A percentile compares a stretch with the other conserved stretches of the same genome.
phyloP scores from a whole-genome alignment of 2,888 invertebrate species.

The Amphipyra berbera region DNA sequence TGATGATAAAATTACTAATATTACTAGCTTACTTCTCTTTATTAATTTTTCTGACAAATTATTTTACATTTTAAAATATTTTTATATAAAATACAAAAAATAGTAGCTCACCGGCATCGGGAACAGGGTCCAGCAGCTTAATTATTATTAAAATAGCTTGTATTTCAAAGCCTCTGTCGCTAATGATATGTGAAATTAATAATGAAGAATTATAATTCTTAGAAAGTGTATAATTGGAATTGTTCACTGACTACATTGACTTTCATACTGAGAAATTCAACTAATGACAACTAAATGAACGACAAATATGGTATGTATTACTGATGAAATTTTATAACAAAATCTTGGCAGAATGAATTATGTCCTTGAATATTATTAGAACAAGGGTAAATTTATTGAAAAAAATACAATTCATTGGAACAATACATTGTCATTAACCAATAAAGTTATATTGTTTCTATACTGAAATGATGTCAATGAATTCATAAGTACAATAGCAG shows the following conservation, averaged over 20 bases:
- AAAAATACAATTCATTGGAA: conserved; percentile 3
- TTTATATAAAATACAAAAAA: too few relatives aligned
- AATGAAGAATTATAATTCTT: conserved; percentile 43
- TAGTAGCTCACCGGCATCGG: too few relatives aligned
- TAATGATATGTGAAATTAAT: conserved; percentile 22
- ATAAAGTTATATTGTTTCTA: conserved; percentile 11
- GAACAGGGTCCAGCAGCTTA: too few relatives aligned
- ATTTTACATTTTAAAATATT: too few relatives aligned
- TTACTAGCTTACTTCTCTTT: too few relatives aligned
- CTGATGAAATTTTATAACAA: conserved; percentile 4
- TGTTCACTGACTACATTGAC: conserved; percentile 32
- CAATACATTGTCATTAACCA: conserved; percentile 5
- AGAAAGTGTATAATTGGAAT: conserved; percentile 53
- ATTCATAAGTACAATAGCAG: conserved; percentile 31
- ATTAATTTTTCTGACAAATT: too few relatives aligned
- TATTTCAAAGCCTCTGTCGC: not conserved
- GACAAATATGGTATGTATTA: conserved; percentile 14
- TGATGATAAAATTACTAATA: conserved; percentile 2
- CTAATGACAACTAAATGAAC: conserved; percentile 14
- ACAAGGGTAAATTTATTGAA: conserved; percentile 13
- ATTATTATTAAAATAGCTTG: too few relatives aligned
- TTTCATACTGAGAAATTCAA: conserved; percentile 41
- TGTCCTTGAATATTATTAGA: conserved; percentile 38
- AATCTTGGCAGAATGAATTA: conserved; percentile 14
- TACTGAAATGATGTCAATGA: conserved; percentile 39